Conservation (phyloP, 2,888 invertebrate genomes). For the Lasioglossum vierecki region DNA sequence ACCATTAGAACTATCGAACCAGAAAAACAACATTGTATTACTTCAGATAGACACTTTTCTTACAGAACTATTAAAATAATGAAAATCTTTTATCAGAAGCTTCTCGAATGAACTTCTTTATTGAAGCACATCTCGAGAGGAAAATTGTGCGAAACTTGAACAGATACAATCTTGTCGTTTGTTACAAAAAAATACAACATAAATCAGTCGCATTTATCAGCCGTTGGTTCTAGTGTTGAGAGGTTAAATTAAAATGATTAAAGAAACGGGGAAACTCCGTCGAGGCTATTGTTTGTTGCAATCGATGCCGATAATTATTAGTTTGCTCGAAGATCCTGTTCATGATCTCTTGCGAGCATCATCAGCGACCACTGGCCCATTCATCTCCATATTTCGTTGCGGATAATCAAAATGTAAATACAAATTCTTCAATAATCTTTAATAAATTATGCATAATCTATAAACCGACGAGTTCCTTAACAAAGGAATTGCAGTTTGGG, state of each 20-base stretch:
- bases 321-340: constrained; percentile 5
- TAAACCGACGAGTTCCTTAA: neutral
- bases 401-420: neutral
- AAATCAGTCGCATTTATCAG: neutral
- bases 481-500: neutral
- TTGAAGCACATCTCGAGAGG: neutral
- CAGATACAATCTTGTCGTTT: neutral
- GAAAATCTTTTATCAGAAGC: too few species aligned
- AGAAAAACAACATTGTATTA: neutral
- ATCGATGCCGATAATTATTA: neutral
- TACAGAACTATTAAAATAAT: neutral
- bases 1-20: neutral
- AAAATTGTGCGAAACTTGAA: neutral
- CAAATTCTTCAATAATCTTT: neutral
- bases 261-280: neutral
- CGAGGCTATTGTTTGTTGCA: neutral
- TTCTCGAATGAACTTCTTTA: neutral
- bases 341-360: neutral
- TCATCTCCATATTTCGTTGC: neutral
- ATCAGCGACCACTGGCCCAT: neutral
- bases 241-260: neutral
- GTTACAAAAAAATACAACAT: neutral
- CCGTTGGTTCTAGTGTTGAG: neutral
- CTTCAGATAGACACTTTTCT: neutral
- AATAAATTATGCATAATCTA: neutral